A percentile compares a stretch with the other conserved stretches of the same genome.
These are phyloP conservation scores for Passerculus sandwichensis DNA, from an alignment of 2,797 vertebrate species.

Conservation along the genomic window DNA sequence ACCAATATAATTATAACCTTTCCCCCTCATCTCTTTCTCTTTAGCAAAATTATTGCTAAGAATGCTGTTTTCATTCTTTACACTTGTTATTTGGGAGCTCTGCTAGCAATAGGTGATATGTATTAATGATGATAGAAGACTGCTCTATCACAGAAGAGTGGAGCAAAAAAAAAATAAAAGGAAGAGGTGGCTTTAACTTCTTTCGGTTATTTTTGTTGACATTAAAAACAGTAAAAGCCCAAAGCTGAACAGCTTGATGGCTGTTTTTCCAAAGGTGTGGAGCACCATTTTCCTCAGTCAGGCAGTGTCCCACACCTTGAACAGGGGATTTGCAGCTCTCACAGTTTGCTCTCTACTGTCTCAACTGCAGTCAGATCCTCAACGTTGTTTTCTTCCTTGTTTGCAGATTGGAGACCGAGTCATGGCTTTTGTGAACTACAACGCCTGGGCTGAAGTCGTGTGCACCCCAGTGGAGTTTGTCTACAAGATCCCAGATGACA, in stretches of 20 bases:
- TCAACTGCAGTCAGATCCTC: neutral
- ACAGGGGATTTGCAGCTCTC: neutral
- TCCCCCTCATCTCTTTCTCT: neutral
- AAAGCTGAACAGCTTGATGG: neutral
- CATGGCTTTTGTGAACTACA: constrained; percentile 97
- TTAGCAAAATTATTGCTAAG: neutral
- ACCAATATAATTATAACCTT: neutral
- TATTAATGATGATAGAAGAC: neutral
- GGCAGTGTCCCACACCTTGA: neutral
- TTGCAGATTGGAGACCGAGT: constrained; percentile 94
- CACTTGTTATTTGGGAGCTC: neutral
- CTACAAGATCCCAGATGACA: constrained; percentile 96
- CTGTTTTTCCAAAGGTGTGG: neutral
- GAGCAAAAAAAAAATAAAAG: neutral
- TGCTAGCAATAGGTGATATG: neutral
- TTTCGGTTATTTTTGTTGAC: neutral
- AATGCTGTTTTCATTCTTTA: neutral
- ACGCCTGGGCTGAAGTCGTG: constrained; percentile 97
- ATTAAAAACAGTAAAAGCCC: neutral
- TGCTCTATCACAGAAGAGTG: neutral
- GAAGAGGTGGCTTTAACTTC: neutral
- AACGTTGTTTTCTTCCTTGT: neutral
- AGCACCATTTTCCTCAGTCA: neutral
- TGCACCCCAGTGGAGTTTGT: constrained; percentile 92
- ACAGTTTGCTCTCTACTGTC: neutral